Conservation (phyloP, 2,888 invertebrate species). For the Colletes collaris region DNA sequence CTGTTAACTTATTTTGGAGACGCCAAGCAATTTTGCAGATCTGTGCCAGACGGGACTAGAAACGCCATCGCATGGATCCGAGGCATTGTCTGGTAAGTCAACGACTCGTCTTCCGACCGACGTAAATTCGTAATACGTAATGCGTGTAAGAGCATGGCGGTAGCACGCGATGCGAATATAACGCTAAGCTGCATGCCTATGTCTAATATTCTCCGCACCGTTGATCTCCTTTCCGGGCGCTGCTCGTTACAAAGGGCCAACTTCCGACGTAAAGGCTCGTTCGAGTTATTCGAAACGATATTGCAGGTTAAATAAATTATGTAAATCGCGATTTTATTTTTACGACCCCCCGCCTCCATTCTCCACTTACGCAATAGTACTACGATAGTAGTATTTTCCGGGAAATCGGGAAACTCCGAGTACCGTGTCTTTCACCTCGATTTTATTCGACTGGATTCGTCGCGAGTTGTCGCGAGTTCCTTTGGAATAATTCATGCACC, state of each 20-base stretch:
- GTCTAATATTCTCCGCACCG: slow-evolving; percentile 45
- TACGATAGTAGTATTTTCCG: slow-evolving; percentile 17
- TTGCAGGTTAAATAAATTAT: no score
- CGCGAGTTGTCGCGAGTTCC: slow-evolving; percentile 20
- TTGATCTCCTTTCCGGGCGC: slow-evolving; percentile 36
- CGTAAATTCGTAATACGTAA: slow-evolving; percentile 23
- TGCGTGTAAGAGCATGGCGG: neutral
- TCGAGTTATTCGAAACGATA: neutral
- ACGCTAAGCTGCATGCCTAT: slow-evolving; percentile 37
- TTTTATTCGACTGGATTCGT: slow-evolving; percentile 25
- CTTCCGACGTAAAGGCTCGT: slow-evolving; percentile 1
- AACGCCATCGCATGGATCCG: no score
- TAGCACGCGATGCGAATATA: slow-evolving; percentile 33
- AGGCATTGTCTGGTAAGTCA: no score
- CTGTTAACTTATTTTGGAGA: no score
- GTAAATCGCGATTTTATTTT: no score
- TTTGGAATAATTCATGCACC: slow-evolving; percentile 72
- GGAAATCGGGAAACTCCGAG: slow-evolving; percentile 14
- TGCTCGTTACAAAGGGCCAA: slow-evolving; percentile 18
- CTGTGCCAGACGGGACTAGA: no score
- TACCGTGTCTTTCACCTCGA: slow-evolving; percentile 15
- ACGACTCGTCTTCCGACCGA: slow-evolving; percentile 14
- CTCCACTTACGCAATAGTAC: neutral
- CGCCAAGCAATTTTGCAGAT: no score
- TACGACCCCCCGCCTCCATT: no score